Evolutionary conservation across 2,888 invertebrate species (phyloP), one percentile per base, ranked within the genome.

Genomic region (Acleris laterana): DNA sequence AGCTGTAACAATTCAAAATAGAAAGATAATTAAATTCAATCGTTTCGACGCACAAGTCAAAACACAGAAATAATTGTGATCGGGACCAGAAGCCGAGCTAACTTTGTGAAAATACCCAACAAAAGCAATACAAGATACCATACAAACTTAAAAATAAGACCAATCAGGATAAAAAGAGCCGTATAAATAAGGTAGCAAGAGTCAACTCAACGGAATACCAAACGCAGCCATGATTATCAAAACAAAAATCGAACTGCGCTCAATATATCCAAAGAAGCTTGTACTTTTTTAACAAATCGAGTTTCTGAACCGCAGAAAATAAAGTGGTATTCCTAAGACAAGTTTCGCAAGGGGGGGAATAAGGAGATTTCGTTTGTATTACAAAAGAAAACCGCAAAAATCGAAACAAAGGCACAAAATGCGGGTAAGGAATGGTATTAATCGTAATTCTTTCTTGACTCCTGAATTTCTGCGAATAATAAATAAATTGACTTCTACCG

Each of bases 381-480:
- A 65, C 60, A 65, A 60, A 65, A 59, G 64, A 50, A 52, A 64
- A 60, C 64, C 53, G 55, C 64, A 65, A 65, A 60, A 65, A 65
- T 65, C 64, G 55, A 60, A 65, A 60, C 64, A 60, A 65, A 65
- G 50, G 52, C 32, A 48, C 32, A 32, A 46, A 59, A 22, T 53
- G 58, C 17, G 64, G 53, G 59, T 52, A 64, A 64, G 53, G 60
- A 65, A 65, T 65, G 55, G 60, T 65, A 60, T 55, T 65, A 65
- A 55, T 65, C 60, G 64, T 44, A 60, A 51, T 50, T 65, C 50
- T 32, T 60, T 50, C 49, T 44, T 22, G 6, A 25, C 57, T 57
- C 32, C 9, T 19, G 59, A 59, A 59, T 52, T 59, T 64, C 16
- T 22, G 25, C 17, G 9, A 4, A 11, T 7, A 49, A 49, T 9